phyloP scores from a whole-genome alignment of 2,888 invertebrate genomes.

The Sepiola atlantica region DNA sequence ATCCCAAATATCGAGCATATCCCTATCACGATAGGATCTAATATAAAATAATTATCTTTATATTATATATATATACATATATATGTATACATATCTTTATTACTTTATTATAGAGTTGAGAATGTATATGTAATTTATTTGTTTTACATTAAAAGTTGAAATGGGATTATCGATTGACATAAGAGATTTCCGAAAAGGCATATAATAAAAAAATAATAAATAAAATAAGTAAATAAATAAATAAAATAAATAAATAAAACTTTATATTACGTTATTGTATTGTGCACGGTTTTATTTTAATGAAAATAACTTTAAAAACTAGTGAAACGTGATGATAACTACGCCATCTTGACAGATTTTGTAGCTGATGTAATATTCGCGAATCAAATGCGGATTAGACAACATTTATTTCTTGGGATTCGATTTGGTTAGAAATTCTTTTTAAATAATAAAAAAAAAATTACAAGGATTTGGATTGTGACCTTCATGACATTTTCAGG shows the following conservation, averaged over 20 bases:
- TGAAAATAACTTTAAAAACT: background rate
- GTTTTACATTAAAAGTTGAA: too few species aligned
- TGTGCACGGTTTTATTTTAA: background rate
- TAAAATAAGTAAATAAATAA: background rate
- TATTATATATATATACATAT: too few species aligned
- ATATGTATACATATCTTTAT: too few species aligned
- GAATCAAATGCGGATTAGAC: background rate
- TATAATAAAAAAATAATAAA: background rate
- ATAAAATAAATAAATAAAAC: background rate
- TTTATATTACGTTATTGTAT: background rate
- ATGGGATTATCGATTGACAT: too few species aligned
- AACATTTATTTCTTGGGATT: background rate
- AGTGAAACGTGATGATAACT: background rate
- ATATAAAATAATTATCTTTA: background rate
- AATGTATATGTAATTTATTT: too few species aligned
- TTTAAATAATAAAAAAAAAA: background rate
- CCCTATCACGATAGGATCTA: too few species aligned
- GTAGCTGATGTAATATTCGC: background rate
- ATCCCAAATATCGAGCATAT: too few species aligned
- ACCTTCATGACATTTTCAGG: background rate
- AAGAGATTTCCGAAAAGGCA: background rate
- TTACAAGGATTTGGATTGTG: background rate
- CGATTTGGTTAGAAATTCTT: constrained; percentile 14
- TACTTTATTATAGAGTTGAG: too few species aligned
- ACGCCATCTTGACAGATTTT: background rate